These are phyloP conservation scores for Formica selysi DNA, from an alignment of 1,140 invertebrate genomes.

Conservation along the genomic window DNA sequence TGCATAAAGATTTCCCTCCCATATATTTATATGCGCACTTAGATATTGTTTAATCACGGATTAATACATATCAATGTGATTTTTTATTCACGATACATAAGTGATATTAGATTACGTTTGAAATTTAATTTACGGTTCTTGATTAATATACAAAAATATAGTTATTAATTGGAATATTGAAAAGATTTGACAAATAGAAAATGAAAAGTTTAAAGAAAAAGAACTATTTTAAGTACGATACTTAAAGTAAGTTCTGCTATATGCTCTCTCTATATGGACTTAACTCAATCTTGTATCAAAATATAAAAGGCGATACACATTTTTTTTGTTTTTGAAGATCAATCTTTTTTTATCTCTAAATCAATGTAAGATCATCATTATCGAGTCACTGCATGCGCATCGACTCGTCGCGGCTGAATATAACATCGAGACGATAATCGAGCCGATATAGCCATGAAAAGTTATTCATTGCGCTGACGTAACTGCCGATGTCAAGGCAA, in stretches of 20 bases:
- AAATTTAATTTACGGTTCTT: not conserved
- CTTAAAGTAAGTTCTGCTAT: too few species aligned
- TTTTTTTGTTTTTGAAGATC: not conserved
- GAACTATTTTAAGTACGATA: too few species aligned
- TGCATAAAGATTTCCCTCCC: not conserved
- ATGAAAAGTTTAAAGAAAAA: not conserved
- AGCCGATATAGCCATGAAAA: constrained; percentile 52
- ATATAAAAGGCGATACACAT: not conserved
- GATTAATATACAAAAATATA: not conserved
- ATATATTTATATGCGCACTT: not conserved
- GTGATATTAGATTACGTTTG: not conserved
- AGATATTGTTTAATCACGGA: not conserved
- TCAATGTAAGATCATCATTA: not conserved
- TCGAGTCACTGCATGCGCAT: not conserved
- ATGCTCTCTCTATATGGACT: not conserved
- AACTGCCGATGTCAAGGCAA: constrained; percentile 72
- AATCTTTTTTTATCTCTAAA: not conserved
- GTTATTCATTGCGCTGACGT: constrained; percentile 63
- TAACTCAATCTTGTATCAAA: not conserved
- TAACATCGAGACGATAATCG: constrained; percentile 57
- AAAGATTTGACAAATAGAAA: not conserved
- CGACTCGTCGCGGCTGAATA: constrained; percentile 12
- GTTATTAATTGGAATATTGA: constrained; percentile 10
- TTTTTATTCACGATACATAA: not conserved
- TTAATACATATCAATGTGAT: not conserved